Conservation (phyloP, 2,113 vertebrate species). For the Pheucticus melanocephalus region DNA sequence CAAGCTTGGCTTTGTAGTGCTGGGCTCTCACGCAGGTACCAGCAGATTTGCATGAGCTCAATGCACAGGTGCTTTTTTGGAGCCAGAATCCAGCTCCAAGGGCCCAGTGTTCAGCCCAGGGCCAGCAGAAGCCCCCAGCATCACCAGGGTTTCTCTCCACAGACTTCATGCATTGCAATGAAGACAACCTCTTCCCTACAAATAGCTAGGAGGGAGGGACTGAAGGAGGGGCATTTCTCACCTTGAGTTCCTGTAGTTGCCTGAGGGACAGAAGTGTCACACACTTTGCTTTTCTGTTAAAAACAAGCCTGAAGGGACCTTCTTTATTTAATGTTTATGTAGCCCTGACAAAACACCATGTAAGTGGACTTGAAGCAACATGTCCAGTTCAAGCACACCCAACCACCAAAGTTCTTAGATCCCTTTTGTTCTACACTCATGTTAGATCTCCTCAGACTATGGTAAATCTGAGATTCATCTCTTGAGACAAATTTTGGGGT, state of each 20-base stretch:
- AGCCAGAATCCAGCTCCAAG: neutral
- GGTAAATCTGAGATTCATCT: neutral
- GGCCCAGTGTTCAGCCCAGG: neutral
- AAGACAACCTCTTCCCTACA: neutral
- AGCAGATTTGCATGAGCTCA: neutral
- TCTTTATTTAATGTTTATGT: neutral
- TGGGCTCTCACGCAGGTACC: neutral
- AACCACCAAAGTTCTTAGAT: neutral
- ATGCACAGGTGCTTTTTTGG: neutral
- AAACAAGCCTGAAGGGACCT: neutral
- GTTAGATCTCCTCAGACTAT: neutral
- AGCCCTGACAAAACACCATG: neutral
- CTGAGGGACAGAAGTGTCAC: neutral
- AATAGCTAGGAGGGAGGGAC: neutral
- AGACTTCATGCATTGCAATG: accelerated
- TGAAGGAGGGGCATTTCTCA: neutral
- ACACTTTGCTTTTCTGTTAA: neutral
- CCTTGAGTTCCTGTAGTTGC: neutral
- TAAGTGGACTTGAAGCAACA: neutral
- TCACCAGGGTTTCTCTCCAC: neutral
- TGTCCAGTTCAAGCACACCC: accelerated
- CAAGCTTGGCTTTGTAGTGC: neutral
- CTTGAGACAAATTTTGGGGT: neutral
- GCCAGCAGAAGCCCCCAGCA: neutral
- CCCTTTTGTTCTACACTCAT: neutral